phyloP scores from a whole-genome alignment of 2,888 invertebrate genomes.

The Agriopis aurantiaria region DNA sequence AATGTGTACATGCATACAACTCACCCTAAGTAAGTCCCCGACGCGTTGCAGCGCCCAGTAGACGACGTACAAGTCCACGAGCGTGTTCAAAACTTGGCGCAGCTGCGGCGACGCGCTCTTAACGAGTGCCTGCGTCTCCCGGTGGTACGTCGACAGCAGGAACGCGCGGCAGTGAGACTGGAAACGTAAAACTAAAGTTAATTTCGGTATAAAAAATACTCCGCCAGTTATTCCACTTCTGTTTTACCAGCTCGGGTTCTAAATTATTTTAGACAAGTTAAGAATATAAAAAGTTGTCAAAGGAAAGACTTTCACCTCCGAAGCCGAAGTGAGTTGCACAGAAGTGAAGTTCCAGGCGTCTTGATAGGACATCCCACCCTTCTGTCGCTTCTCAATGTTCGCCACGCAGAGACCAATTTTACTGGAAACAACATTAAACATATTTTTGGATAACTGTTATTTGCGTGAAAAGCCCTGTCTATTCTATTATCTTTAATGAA shows the following conservation, averaged over 20 bases:
- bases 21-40: conserved; percentile 93
- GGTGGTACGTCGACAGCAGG: conserved; percentile 90
- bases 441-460: no score
- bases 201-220: not conserved
- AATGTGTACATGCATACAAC: conserved; percentile 34
- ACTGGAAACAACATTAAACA: conserved; percentile 71
- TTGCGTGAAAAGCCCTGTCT: no score
- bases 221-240: no score
- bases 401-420: conserved; percentile 90
- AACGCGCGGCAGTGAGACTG: conserved; percentile 95
- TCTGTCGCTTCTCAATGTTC: conserved; percentile 90
- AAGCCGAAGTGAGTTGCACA: conserved; percentile 93
- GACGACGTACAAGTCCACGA: conserved; percentile 92
- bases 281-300: conserved; percentile 40
- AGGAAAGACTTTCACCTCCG: conserved; percentile 86
- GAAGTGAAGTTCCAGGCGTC: conserved; percentile 96
- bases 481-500: no score
- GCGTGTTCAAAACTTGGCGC: conserved; percentile 87
- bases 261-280: no score
- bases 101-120: conserved; percentile 87
- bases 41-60: conserved; percentile 91
- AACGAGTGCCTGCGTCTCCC: conserved; percentile 81
- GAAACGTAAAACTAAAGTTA: not conserved
- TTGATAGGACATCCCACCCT: conserved; percentile 89
- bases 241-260: no score